Conservation (phyloP, 2,888 invertebrate species). For the Steinernema scapterisci region DNA sequence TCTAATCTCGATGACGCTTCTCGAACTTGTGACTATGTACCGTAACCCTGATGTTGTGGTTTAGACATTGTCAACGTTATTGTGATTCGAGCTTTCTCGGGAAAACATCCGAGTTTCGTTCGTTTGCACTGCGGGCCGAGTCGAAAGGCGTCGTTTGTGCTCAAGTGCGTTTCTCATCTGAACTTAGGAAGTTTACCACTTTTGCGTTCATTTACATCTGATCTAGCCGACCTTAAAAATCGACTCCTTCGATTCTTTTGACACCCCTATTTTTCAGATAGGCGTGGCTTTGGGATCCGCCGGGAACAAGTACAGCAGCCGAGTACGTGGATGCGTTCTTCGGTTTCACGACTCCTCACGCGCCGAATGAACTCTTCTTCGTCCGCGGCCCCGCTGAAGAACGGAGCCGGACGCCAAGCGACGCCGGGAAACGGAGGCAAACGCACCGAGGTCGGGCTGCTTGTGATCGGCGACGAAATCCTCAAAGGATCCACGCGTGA, state of each 20-base stretch:
- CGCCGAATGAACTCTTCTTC: constrained; percentile 11
- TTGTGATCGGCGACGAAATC: constrained; percentile 80
- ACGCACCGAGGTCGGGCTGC: not conserved
- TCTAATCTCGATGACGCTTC: no score
- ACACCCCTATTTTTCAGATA: not conserved
- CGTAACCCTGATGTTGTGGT: no score
- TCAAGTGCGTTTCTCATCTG: no score
- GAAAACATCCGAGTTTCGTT: no score
- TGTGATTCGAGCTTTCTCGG: no score
- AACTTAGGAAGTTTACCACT: not conserved
- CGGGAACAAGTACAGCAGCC: not conserved
- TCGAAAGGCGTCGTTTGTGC: no score
- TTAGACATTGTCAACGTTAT: no score
- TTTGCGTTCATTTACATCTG: not conserved
- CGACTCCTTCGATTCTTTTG: not conserved
- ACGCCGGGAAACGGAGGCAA: not conserved
- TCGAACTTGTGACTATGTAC: no score
- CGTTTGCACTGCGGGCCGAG: no score
- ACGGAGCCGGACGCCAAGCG: not conserved
- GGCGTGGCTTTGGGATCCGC: not conserved
- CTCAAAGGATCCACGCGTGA: constrained; percentile 77
- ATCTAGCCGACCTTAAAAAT: not conserved
- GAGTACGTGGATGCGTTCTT: constrained; percentile 1
- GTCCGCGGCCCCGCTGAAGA: not conserved
- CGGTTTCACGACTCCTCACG: not conserved